phyloP scores from a whole-genome alignment of 2,113 vertebrate species.

The Megalops atlanticus region DNA sequence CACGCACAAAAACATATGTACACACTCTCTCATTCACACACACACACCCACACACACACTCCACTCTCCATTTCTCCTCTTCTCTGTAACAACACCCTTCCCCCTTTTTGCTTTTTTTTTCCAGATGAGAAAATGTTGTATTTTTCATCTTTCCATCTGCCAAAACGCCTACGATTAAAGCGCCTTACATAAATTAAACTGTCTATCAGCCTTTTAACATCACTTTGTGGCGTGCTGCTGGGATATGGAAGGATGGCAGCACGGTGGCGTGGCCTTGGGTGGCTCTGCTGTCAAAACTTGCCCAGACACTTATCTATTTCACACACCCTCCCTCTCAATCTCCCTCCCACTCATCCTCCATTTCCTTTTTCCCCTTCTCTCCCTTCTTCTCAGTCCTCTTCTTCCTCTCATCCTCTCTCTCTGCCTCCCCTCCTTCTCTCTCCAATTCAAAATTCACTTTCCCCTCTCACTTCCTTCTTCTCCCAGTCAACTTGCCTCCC shows the following conservation, averaged over 20 bases:
- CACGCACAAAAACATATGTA: no score
- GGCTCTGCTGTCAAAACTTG: background rate
- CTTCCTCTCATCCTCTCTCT: no score
- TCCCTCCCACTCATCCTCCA: background rate
- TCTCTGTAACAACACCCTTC: background rate
- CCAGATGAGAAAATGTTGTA: constrained; percentile 37
- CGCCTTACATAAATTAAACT: constrained; percentile 44
- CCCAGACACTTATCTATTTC: background rate
- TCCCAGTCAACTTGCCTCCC: no score
- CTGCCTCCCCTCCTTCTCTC: no score
- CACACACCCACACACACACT: background rate
- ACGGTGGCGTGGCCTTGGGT: background rate
- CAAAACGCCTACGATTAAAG: constrained; percentile 52
- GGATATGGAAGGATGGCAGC: background rate
- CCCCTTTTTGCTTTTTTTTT: constrained; percentile 29
- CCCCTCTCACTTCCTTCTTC: background rate
- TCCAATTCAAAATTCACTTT: no score
- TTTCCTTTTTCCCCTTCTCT: no score
- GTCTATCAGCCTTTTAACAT: constrained; percentile 24
- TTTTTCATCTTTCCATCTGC: constrained; percentile 53
- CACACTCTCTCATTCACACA: background rate
- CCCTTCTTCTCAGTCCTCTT: no score
- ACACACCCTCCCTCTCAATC: background rate
- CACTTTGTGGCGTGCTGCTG: background rate
- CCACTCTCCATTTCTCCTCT: background rate